Percentiles rank a stretch among this genome's conserved stretches.
Conservation (phyloP, 2,797 vertebrate species). For the Leuciscus waleckii region DNA sequence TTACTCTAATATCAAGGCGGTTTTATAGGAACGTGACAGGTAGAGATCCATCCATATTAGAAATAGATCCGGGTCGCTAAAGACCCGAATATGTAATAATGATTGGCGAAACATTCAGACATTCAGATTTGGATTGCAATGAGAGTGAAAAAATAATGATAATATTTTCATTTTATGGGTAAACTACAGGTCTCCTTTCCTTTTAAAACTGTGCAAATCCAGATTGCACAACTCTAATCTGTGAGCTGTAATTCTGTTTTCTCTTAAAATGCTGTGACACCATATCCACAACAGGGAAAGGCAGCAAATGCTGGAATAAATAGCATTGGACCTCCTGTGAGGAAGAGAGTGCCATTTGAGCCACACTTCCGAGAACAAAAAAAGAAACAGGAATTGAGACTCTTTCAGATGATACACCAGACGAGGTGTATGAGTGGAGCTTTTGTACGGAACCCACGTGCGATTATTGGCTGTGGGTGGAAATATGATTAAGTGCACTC, state of each 20-base stretch:
- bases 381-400: slow-evolving; percentile 58
- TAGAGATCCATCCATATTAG: no score
- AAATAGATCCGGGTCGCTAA: no score
- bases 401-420: slow-evolving; percentile 28
- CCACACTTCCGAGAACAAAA: slow-evolving; percentile 58
- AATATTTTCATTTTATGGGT: no score
- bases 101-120: no score
- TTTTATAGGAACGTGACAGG: no score
- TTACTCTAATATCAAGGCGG: no score
- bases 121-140: no score
- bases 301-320: slow-evolving; percentile 69
- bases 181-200: no score
- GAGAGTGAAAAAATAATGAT: no score
- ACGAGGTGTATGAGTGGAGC: slow-evolving; percentile 20
- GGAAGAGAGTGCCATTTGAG: slow-evolving; percentile 65
- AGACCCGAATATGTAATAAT: no score
- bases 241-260: slow-evolving; percentile 53
- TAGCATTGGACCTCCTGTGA: slow-evolving; percentile 61
- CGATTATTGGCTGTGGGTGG: slow-evolving; percentile 46
- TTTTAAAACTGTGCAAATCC: no score
- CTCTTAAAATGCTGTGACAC: slow-evolving; percentile 62
- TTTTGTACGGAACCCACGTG: slow-evolving; percentile 37
- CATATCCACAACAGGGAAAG: slow-evolving; percentile 62
- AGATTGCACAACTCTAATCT: slow-evolving; percentile 30
- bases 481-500: slow-evolving; percentile 53